Conservation (phyloP, 2,797 vertebrate genomes). For the Triplophysa yarkandensis region DNA sequence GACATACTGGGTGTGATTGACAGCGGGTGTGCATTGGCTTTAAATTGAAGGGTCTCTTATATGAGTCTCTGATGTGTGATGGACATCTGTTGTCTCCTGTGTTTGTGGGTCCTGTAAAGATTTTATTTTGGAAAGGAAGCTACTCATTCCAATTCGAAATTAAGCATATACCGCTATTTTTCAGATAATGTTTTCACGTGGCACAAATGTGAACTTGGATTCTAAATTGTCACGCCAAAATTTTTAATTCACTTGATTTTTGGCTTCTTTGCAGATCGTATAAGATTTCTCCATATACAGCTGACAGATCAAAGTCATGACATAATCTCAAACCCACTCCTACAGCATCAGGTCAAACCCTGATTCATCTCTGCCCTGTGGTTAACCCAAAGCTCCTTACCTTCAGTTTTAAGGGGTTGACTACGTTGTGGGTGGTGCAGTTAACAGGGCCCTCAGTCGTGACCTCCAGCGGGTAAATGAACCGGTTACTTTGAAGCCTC, state of each 20-base stretch:
- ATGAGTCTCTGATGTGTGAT: slow-evolving; percentile 25
- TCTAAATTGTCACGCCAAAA: no score
- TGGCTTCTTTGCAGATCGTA: neutral
- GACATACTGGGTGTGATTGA: slow-evolving; percentile 22
- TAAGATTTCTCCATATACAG: neutral
- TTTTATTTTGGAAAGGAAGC: no score
- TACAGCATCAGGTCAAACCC: neutral
- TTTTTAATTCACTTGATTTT: neutral
- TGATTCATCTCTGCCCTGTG: slow-evolving; percentile 18
- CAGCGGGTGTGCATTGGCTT: slow-evolving; percentile 3
- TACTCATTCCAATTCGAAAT: no score
- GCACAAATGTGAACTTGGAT: no score
- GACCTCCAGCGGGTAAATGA: slow-evolving; percentile 85
- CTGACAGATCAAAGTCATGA: slow-evolving; percentile 29
- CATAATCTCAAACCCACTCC: slow-evolving; percentile 17
- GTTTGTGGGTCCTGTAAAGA: slow-evolving; percentile 10
- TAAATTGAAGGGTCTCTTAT: slow-evolving; percentile 26
- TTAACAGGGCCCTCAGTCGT: slow-evolving; percentile 79
- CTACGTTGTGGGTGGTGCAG: slow-evolving; percentile 77
- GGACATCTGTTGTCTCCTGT: slow-evolving; percentile 32
- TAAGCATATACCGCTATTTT: no score
- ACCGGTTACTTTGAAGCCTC: slow-evolving; percentile 69
- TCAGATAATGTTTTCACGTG: no score
- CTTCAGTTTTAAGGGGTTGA: slow-evolving; percentile 79
- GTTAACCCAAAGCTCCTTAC: slow-evolving; percentile 66